Conservation (phyloP, 2,113 vertebrate genomes). For the Mohoua ochrocephala region DNA sequence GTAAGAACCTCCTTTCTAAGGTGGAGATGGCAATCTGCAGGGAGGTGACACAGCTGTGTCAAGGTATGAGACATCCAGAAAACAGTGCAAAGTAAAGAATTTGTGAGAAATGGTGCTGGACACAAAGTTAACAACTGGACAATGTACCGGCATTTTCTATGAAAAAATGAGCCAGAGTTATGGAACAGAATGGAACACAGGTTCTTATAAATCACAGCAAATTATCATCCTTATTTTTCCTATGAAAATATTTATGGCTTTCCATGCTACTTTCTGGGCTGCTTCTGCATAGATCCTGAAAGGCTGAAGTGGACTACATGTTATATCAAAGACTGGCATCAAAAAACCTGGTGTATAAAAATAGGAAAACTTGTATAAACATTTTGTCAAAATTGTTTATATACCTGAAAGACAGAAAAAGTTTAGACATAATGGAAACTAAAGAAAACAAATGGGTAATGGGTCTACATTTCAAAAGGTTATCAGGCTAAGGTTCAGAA, state of each 20-base stretch:
- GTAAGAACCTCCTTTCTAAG: background rate
- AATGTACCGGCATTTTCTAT: background rate
- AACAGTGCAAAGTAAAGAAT: background rate
- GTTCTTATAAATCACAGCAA: background rate
- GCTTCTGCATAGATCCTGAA: rapidly evolving
- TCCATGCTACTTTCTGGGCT: background rate
- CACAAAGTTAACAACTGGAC: background rate
- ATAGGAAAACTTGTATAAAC: background rate
- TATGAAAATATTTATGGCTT: background rate
- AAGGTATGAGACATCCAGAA: background rate
- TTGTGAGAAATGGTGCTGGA: background rate
- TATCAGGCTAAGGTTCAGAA: background rate
- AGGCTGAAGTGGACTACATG: rapidly evolving
- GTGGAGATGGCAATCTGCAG: background rate
- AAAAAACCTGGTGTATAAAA: background rate
- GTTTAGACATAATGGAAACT: background rate
- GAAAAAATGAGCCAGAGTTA: background rate
- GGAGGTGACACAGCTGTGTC: background rate
- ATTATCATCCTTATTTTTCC: background rate
- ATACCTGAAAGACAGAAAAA: background rate
- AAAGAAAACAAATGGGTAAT: background rate
- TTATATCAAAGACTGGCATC: background rate
- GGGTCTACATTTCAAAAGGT: background rate
- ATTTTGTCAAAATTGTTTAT: background rate
- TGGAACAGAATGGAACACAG: background rate